A percentile compares a stretch with the other conserved stretches of the same genome.
phyloP scores from a whole-genome alignment of 92 coral and sea anemone species.

The Palythoa heliodiscus region DNA sequence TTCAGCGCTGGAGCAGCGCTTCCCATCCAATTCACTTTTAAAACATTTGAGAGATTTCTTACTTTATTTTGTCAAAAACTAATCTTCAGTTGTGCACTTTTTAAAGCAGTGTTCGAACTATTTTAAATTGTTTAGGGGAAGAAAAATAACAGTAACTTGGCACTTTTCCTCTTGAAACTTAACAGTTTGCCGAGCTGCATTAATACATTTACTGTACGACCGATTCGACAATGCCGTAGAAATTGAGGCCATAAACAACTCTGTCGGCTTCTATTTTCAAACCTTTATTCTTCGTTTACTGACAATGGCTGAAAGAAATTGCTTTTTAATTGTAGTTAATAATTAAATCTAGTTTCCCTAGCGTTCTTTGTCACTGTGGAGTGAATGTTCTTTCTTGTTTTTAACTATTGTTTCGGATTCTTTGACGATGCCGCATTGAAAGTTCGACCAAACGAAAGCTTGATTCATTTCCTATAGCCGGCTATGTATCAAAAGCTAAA shows the following conservation, averaged over 20 bases:
- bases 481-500: neutral
- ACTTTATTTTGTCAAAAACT: too few relatives aligned
- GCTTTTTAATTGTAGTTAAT: slow-evolving; percentile 21
- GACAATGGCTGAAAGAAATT: slow-evolving; percentile 21
- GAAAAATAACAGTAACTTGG: too few relatives aligned
- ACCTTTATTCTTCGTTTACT: neutral
- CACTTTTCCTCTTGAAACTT: too few relatives aligned
- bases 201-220: neutral
- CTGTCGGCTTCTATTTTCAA: slow-evolving; percentile 8
- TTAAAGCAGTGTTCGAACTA: too few relatives aligned
- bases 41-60: too few relatives aligned
- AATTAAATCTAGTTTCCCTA: slow-evolving; percentile 22
- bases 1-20: too few relatives aligned
- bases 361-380: neutral
- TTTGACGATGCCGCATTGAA: slow-evolving; percentile 7
- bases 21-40: too few relatives aligned
- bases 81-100: too few relatives aligned
- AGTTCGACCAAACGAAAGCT: neutral
- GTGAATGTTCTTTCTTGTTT: neutral
- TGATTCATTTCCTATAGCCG: neutral
- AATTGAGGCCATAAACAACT: neutral
- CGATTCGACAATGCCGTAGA: neutral
- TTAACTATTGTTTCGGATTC: neutral
- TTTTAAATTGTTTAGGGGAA: too few relatives aligned
- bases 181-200: too few relatives aligned